phyloP scores from a whole-genome alignment of 2,797 vertebrate species.

The Thamnophis elegans region DNA sequence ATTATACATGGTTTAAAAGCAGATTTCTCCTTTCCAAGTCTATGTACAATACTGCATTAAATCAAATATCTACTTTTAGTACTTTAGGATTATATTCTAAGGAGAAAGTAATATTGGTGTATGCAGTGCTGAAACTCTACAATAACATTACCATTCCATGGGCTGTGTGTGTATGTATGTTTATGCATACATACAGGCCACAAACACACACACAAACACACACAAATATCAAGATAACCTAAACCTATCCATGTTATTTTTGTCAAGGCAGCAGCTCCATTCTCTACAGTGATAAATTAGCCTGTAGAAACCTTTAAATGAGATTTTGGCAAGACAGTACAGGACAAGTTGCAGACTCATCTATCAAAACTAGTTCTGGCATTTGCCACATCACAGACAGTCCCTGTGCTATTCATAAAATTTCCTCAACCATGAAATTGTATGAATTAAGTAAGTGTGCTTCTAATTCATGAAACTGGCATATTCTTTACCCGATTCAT shows the following conservation, averaged over 20 bases:
- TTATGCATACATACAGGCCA: neutral
- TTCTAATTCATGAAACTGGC: conserved; percentile 4
- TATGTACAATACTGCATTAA: no score
- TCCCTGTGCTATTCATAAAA: conserved; percentile 7
- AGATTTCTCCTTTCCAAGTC: neutral
- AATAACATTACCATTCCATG: neutral
- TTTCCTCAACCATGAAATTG: conserved; percentile 16
- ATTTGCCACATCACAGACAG: conserved; percentile 46
- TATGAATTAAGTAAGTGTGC: conserved; percentile 15
- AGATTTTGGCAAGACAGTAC: conserved; percentile 35
- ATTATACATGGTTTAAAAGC: neutral
- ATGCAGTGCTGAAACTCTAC: neutral
- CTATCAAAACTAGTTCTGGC: conserved; percentile 55
- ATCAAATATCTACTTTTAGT: neutral
- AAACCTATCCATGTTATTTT: conserved; percentile 15
- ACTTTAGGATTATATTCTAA: neutral
- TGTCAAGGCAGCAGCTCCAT: neutral
- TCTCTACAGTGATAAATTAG: conserved; percentile 29
- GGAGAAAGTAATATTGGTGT: neutral
- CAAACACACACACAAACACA: neutral
- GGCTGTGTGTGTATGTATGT: neutral
- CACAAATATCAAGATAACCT: neutral
- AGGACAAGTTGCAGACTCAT: conserved; percentile 24
- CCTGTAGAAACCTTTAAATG: conserved; percentile 8
- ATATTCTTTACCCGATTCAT: neutral